Evolutionary conservation across 2,888 invertebrate species (phyloP), one percentile per base, ranked within the genome.

Genomic region (Prosapia bicincta): DNA sequence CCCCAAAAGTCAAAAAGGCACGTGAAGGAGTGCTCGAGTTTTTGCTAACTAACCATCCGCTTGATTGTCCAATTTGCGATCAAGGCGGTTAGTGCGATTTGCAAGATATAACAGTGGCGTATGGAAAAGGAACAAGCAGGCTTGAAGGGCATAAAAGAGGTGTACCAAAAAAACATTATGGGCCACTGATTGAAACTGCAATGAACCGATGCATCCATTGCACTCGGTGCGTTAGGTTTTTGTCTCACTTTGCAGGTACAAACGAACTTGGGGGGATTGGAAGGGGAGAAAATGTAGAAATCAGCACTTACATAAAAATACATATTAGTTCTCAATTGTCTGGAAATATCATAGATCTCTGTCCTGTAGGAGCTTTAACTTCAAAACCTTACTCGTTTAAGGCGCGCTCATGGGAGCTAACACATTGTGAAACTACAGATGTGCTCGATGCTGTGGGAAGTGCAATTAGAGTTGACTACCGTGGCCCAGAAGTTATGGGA

Each of bases 21-120:
- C 74, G 78, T n/a, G 79, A 79, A 76, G 79, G 79, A 71, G 77
- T 80, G 28, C 66, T 79, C 65, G 80, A 80, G 74, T 79, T 80
- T 75, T 77, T 80, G 72, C 72, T 80, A 26, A 76, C 78, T 24
- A 80, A 80, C 72, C 80, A 80, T 70, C 80, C 80, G n/a, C 75
- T 80, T 28, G 80, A 80, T 78, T 80, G 80, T 66, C 80, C 80
- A n/a, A 79, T 80, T 74, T 80, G 80, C 66, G 79, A 78, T 71
- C 79, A 79, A 69, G 78, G 78, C n/a, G 79, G 79, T 26, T 78
- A 79, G 43, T 78, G 78, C 26, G 79, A 79, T 70, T 67, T 79
- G 30, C 79, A 79, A 76, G 79, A 79, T 74, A 67, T 76, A 25
- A 70, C 78, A 32, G 74, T 76, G 76, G 68, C 71, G 28, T 78